Percentiles rank a stretch among this genome's conserved stretches.
Evolutionary conservation across 2,797 vertebrate genomes (phyloP).

Genomic region (Clamator glandarius): DNA sequence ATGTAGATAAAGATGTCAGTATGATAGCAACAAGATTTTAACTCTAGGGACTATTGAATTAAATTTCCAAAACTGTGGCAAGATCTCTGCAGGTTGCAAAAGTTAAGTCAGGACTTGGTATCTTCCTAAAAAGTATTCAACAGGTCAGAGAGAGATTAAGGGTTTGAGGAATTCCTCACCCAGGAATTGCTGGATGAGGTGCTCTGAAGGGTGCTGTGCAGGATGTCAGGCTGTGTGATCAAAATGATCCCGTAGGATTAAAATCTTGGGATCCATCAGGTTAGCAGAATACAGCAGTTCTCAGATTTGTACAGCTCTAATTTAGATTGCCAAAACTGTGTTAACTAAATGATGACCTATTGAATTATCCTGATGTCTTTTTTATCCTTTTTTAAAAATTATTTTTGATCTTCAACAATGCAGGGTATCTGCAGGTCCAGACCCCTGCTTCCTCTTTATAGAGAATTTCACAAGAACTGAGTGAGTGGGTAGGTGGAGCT

Average conservation of each 20-base stretch:
- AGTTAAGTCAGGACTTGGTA: neutral
- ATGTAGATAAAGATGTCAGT: neutral
- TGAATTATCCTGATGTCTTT: neutral
- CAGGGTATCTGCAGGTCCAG: neutral
- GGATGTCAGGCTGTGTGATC: neutral
- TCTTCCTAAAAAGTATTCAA: neutral
- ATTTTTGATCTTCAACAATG: neutral
- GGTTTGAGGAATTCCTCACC: neutral
- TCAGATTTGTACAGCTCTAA: neutral
- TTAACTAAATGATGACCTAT: neutral
- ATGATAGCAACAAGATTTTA: neutral
- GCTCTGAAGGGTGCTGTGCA: neutral
- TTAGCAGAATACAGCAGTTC: neutral
- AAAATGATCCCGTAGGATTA: neutral
- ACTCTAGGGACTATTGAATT: neutral
- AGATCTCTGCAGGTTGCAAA: neutral
- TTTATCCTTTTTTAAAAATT: no score
- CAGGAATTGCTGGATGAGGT: neutral
- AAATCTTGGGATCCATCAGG: neutral
- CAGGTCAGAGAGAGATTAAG: neutral
- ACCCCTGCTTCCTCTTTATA: neutral
- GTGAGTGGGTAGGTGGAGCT: neutral
- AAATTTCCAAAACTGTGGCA: neutral
- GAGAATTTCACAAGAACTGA: slow-evolving; percentile 19
- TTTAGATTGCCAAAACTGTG: neutral